Base-by-base conservation (phyloP, 2,113 vertebrate species). In the Corvus moneduloides region DNA sequence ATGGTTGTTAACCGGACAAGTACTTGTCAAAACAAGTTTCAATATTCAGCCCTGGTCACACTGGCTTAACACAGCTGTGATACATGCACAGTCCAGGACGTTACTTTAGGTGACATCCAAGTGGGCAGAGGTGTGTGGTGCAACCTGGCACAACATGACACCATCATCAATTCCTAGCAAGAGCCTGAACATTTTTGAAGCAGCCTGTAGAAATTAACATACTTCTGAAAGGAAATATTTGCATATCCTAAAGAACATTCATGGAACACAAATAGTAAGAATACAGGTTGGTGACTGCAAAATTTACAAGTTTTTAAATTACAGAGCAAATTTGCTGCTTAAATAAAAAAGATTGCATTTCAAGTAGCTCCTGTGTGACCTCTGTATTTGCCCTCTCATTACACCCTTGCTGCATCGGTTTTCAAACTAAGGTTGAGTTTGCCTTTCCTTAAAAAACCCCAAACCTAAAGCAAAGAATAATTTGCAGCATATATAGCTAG, bases 11-110 rank as follows among this genome's bases (percentile, higher is more conserved):
- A 48, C 12, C 17, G 55, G 24, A 48, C n/a, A 48, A 68, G 21
- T 4, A 27, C 11, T 30, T 69, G 33, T 30, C 44, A 35, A 64
- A 11, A 7, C 8, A 51, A 32, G 11, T 68, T 61, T 61, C 22
- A 13, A 2, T 41, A 56, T 43, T 54, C 23, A 44, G 15, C 28
- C 48, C 35, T 78, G 41, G 17, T 58, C 33, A 41, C 8, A 20
- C 13, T n/a, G 76, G 68, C 43, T 35, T 43, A 30, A 24, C 15
- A 39, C 7, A 61, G 24, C 12, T 80, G n/a, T 75, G 43, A n/a
- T 10, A 9, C 11, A 12, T 5, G 2, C 46, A 6, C 35, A 18
- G 7, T 3, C 52, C 37, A 67, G 52, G 21, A 51, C 0, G 0
- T 32, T 41, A 27, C 10, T 21, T 49, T 24, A 49, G n/a, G 61